These are phyloP conservation scores for Psix sp. DNA, from an alignment of 1,140 invertebrate species.

Conservation along the genomic window DNA sequence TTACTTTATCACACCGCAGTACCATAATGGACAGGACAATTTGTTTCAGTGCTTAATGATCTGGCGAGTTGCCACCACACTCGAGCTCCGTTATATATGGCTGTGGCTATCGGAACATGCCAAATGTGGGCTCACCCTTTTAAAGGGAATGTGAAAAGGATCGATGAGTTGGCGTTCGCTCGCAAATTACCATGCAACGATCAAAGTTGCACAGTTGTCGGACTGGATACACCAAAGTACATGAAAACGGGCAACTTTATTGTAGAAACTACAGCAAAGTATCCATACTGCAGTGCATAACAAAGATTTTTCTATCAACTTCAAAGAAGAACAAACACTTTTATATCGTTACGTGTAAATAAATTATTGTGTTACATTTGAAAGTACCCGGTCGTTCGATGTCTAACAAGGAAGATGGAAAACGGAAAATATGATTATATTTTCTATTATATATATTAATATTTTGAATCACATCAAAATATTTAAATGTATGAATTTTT, in stretches of 20 bases:
- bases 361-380: constrained; percentile 9
- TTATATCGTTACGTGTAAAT: constrained; percentile 28
- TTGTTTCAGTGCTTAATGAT: constrained; percentile 56
- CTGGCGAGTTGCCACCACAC: constrained; percentile 58
- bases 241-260: constrained; percentile 53
- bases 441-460: no score
- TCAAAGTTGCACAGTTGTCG: constrained; percentile 54
- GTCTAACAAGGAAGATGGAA: no score
- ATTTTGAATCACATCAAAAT: no score
- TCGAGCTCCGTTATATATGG: constrained; percentile 60
- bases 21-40: constrained; percentile 8
- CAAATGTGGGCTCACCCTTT: constrained; percentile 60
- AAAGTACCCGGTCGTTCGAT: no score
- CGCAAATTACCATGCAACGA: constrained; percentile 30
- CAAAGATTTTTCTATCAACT: neutral
- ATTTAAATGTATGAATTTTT: no score
- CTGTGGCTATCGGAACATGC: constrained; percentile 55
- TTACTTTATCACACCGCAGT: neutral
- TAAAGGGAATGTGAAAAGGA: constrained; percentile 13
- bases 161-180: constrained; percentile 28
- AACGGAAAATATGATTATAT: no score
- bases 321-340: constrained; percentile 25
- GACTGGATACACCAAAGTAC: constrained; percentile 49
- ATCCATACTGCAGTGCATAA: constrained; percentile 59
- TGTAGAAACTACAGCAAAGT: constrained; percentile 53